Evolutionary conservation across 1,140 invertebrate genomes (phyloP).

Genomic region (Pantala flavescens): DNA sequence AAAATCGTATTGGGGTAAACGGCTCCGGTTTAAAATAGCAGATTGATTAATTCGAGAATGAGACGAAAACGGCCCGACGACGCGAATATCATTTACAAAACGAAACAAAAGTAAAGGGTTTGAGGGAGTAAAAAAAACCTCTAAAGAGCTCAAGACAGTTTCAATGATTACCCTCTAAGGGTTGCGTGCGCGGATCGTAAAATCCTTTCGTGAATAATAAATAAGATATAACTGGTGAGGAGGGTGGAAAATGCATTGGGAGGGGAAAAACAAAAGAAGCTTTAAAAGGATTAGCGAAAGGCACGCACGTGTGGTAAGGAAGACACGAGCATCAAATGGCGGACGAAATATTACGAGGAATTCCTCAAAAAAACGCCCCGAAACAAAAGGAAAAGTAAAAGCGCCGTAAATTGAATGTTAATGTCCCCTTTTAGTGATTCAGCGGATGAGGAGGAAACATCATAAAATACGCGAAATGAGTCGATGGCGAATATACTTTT

Average conservation of each 20-base stretch:
- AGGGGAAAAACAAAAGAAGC: neutral
- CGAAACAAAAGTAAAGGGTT: neutral
- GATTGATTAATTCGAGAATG: too few species aligned
- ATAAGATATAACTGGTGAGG: slow-evolving; percentile 3
- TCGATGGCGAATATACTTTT: too few species aligned
- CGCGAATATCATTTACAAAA: slow-evolving; percentile 8
- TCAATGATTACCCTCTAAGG: slow-evolving; percentile 2
- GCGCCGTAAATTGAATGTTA: too few species aligned
- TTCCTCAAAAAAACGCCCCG: too few species aligned
- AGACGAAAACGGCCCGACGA: neutral
- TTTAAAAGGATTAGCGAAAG: neutral
- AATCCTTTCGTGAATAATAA: slow-evolving; percentile 10
- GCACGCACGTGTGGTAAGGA: neutral
- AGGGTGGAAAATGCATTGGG: neutral
- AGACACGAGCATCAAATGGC: too few species aligned
- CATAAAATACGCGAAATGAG: too few species aligned
- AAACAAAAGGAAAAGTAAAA: too few species aligned
- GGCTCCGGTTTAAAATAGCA: too few species aligned
- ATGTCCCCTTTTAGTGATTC: too few species aligned
- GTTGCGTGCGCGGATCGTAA: neutral
- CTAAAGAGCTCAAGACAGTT: slow-evolving; percentile 5
- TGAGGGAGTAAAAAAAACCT: neutral
- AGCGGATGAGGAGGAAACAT: too few species aligned
- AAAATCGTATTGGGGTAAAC: too few species aligned
- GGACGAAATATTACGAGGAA: too few species aligned